Percentiles rank a stretch among this genome's conserved stretches.
phyloP scores from a whole-genome alignment of 2,888 invertebrate genomes.

The Dendrolimus houi region DNA sequence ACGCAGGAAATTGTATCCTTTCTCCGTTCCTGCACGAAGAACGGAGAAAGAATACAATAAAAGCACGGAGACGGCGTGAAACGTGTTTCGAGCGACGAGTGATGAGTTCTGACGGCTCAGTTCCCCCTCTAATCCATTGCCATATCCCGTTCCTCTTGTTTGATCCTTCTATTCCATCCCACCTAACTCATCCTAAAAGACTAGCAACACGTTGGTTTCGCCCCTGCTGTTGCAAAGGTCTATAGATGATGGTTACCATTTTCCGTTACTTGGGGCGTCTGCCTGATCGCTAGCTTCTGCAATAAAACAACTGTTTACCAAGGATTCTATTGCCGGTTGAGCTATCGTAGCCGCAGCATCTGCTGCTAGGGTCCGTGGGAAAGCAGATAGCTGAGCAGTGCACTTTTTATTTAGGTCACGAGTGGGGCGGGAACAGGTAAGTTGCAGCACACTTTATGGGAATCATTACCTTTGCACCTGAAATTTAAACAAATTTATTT shows the following conservation, averaged over 20 bases:
- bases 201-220: too few relatives aligned
- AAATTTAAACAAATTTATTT: neutral
- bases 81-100: too few relatives aligned
- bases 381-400: slow-evolving; percentile 16
- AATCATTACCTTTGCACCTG: slow-evolving; percentile 29
- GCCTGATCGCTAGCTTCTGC: too few relatives aligned
- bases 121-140: too few relatives aligned
- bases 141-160: too few relatives aligned
- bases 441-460: slow-evolving; percentile 43
- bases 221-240: neutral
- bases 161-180: too few relatives aligned
- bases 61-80: too few relatives aligned
- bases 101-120: too few relatives aligned
- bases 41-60: too few relatives aligned
- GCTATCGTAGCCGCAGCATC: slow-evolving; percentile 47
- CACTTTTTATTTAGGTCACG: slow-evolving; percentile 11
- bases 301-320: slow-evolving; percentile 21
- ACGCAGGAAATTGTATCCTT: too few relatives aligned
- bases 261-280: neutral
- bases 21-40: too few relatives aligned
- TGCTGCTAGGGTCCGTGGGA: slow-evolving; percentile 28
- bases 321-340: slow-evolving; percentile 33
- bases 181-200: too few relatives aligned
- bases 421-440: slow-evolving; percentile 3
- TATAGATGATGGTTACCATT: neutral